phyloP scores from a whole-genome alignment of 2,797 vertebrate species.

The Lemur catta region DNA sequence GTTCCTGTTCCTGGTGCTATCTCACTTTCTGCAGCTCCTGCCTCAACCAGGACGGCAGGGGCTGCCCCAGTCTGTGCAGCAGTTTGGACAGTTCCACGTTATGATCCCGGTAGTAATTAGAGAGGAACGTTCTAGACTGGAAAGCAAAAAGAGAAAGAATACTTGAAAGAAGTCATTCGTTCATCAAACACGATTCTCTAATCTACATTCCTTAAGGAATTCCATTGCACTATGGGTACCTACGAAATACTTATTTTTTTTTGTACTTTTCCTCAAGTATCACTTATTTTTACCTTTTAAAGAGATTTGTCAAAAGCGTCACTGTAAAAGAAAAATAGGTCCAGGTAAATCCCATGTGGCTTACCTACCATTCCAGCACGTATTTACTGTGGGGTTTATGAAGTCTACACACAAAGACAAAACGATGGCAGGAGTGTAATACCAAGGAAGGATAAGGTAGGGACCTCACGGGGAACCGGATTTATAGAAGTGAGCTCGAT shows the following conservation, averaged over 20 bases:
- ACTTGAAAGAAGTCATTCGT: neutral
- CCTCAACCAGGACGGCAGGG: conserved; percentile 96
- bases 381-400: neutral
- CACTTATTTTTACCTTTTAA: neutral
- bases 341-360: neutral
- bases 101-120: conserved; percentile 96
- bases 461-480: neutral
- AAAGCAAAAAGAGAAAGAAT: neutral
- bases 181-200: neutral
- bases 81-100: conserved; percentile 97
- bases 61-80: conserved; percentile 95
- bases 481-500: neutral
- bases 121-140: conserved; percentile 94
- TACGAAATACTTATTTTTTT: neutral
- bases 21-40: conserved; percentile 98
- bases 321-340: neutral
- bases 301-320: neutral
- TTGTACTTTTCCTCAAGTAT: neutral
- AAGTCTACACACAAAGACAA: neutral
- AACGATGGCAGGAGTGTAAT: neutral
- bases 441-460: neutral
- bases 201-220: neutral
- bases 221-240: neutral
- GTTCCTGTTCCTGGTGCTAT: conserved; percentile 77
- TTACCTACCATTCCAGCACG: neutral